A percentile compares a stretch with the other conserved stretches of the same genome.
Conservation (phyloP, 2,797 vertebrate genomes). For the Lagodon rhomboides region DNA sequence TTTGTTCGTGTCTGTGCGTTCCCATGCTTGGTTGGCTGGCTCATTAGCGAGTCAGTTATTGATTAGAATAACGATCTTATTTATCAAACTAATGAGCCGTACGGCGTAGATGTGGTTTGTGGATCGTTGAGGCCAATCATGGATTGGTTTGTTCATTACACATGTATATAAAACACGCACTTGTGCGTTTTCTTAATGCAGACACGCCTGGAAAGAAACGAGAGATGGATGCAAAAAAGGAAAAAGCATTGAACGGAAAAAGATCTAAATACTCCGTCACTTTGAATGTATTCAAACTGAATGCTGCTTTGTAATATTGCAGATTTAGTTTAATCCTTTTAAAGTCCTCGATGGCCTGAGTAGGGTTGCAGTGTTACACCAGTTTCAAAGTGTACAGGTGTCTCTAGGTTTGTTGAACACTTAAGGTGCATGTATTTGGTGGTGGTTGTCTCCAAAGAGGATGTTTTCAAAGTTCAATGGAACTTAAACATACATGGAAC, state of each 20-base stretch:
- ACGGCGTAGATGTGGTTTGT: slow-evolving; percentile 38
- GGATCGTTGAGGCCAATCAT: slow-evolving; percentile 48
- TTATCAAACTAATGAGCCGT: slow-evolving; percentile 65
- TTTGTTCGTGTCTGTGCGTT: slow-evolving; percentile 27
- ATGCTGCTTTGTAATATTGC: neutral
- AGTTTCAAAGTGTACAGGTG: too few species aligned
- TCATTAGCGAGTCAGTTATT: slow-evolving; percentile 57
- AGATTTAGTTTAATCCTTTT: too few species aligned
- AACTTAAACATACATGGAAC: too few species aligned
- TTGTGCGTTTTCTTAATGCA: neutral
- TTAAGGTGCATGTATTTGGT: too few species aligned
- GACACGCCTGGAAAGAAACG: neutral
- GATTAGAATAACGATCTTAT: slow-evolving; percentile 51
- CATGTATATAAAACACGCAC: neutral
- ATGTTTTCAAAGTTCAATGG: too few species aligned
- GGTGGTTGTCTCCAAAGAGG: too few species aligned
- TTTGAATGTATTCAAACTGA: neutral
- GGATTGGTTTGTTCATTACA: slow-evolving; percentile 28
- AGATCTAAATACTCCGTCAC: neutral
- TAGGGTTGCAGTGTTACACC: too few species aligned
- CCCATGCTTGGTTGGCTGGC: slow-evolving; percentile 25
- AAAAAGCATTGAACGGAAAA: neutral
- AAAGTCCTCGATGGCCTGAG: neutral
- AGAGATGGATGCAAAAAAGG: neutral
- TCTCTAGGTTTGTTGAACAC: too few species aligned